Evolutionary conservation across 1,140 invertebrate genomes (phyloP), one percentile per base, ranked within the genome.

Genomic region (Aphis craccivora): DNA sequence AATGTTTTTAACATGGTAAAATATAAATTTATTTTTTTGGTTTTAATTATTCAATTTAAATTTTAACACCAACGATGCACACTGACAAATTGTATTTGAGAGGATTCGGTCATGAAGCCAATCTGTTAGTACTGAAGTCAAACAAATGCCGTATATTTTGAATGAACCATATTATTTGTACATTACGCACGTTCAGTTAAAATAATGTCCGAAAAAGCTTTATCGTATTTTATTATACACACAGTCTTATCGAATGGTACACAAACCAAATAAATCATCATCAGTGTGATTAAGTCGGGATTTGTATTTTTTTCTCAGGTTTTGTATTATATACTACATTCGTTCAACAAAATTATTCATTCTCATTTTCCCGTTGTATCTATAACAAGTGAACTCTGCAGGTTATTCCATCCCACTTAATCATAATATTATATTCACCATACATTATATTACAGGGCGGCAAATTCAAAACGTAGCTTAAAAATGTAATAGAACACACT

Each of bases 91-190:
- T 91, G 55, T 91, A 91, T 76, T 91, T 91, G 40, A 91, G 5
- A 35, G 90, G 90, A 67, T 91, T 91, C 90, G 55, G 23, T 35
- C 11, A 67, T 2, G 55, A 91, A 91, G 40, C 90, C 55, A n/a
- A 67, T 76, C 37, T 6, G 67, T 91, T 7, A 35, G 20, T 51
- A 40, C n/a, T 9, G 90, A 91, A 91, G 55, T 43, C 55, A 7
- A 67, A 91, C 40, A 91, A 91, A 91, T 91, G n/a, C n/a, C 30
- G 25, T 30, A 43, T 25, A 45, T 86, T 37, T 43, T 18, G 30
- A 45, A n/a, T 30, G 4, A 45, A 87, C 40, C 40, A 48, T 23
- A 84, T 37, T 83, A 37, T 37, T 37, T 40, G 9, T 40, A 84
- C 7, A 84, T 8, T 5, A 7, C 20, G n/a, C 18, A 25, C 53